Evolutionary conservation across 2,797 vertebrate genomes (phyloP).

Genomic region (Myotis pilosus): DNA sequence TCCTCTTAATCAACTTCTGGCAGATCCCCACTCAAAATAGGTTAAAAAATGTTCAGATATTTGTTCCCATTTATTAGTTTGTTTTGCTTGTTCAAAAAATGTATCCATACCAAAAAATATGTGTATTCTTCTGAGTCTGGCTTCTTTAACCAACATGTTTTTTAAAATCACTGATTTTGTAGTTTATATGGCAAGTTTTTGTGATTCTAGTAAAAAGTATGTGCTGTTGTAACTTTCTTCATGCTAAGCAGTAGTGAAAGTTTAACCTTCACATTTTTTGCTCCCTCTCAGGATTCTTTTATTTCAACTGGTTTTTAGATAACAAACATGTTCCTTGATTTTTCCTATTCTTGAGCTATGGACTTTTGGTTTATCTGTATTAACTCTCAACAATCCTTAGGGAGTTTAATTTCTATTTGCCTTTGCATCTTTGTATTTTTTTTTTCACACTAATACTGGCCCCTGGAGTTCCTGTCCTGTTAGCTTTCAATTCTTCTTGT

Average conservation of each 20-base stretch:
- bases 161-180: neutral
- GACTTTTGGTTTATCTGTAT: neutral
- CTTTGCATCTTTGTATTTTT: neutral
- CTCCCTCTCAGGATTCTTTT: neutral
- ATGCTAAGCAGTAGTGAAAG: neutral
- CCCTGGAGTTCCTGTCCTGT: neutral
- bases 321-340: neutral
- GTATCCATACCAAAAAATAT: neutral
- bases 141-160: neutral
- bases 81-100: neutral
- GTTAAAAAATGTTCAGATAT: neutral
- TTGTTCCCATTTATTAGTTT: neutral
- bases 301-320: neutral
- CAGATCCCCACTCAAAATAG: neutral
- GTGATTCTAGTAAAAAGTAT: neutral
- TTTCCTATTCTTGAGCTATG: neutral
- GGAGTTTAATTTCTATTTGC: neutral
- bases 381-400: neutral
- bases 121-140: neutral
- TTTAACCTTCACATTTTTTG: neutral
- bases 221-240: neutral
- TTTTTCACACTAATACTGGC: neutral
- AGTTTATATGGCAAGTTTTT: neutral
- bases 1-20: neutral
- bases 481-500: neutral